Base-by-base conservation (phyloP, 1,140 invertebrate species). In the Drosophila kepulauana region DNA sequence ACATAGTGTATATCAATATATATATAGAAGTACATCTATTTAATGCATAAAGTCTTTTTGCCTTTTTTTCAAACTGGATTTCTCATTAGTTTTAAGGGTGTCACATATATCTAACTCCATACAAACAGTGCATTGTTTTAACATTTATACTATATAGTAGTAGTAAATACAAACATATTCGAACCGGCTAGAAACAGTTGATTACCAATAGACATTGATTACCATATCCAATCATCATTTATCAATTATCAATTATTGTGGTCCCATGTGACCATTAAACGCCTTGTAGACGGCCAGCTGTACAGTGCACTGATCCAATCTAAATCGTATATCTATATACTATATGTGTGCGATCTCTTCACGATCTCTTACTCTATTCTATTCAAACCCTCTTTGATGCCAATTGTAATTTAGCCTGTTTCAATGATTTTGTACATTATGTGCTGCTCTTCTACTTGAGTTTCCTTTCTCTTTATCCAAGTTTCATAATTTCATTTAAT, bases 381-480 rank as follows among this genome's bases (percentile, higher is more conserved):
- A 49, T 49, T 68, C 48, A 49, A 73, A 58, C 59, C 20, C 15
- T 20, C 16, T 70, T 38, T 57, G 33, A 8, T 69, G 72, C 80
- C 70, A 80, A 80, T 89, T 69, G 38, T 7, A 71, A 61, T 75
- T 82, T 75, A 49, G 48, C 28, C 66, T 65, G 11, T 15, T 4
- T 68, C 56, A 38, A 56, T 30, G 20, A 16, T 30, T 63, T 87
- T 88, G 84, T 88, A 88, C 84, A 81, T 88, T 71, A 49, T 70
- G 84, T 89, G 84, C 84, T 78, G 85, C 84, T 78, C 63, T 69
- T 78, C 63, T 69, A 41, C 35, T 73, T 45, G 65, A 72, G 35
- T 56, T 67, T 4, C 25, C 15, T 35, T 58, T 43, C 33, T 7
- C 15, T 66, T 64, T 66, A 15, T 58, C 25, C 57, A 41, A 65